Conservation (phyloP, 2,797 vertebrate genomes). For the Melopsittacus undulatus region DNA sequence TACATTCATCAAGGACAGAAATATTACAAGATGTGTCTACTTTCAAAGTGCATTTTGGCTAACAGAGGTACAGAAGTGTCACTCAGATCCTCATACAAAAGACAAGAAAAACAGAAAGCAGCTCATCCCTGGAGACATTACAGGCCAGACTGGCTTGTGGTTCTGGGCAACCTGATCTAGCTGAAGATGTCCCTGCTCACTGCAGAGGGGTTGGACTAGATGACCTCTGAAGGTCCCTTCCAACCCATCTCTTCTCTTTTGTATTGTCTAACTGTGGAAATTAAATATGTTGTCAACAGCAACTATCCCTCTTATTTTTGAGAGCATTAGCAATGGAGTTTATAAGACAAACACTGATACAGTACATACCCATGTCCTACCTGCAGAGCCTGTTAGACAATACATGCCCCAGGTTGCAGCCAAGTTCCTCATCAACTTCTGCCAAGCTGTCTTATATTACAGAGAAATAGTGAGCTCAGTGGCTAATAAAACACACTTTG, state of each 20-base stretch:
- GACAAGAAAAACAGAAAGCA: neutral
- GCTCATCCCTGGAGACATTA: neutral
- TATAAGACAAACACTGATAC: neutral
- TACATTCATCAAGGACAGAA: neutral
- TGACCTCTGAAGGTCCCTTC: neutral
- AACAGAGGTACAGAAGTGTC: neutral
- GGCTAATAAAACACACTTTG: neutral
- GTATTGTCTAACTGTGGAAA: neutral
- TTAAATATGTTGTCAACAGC: neutral
- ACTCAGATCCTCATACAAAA: neutral
- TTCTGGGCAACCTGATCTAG: neutral
- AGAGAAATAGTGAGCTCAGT: neutral
- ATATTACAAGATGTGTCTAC: neutral
- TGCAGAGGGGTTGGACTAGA: neutral
- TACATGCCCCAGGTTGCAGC: neutral
- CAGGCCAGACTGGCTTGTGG: neutral
- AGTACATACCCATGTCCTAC: neutral
- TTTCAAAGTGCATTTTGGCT: neutral
- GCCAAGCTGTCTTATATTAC: neutral
- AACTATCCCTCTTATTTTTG: neutral
- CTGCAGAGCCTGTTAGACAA: slow-evolving; percentile 51
- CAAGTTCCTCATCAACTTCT: neutral
- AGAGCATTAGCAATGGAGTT: neutral
- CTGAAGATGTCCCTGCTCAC: neutral
- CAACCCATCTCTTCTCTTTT: neutral